Evolutionary conservation across 2,888 invertebrate genomes (phyloP).

Genomic region (Adelognathus sp.): DNA sequence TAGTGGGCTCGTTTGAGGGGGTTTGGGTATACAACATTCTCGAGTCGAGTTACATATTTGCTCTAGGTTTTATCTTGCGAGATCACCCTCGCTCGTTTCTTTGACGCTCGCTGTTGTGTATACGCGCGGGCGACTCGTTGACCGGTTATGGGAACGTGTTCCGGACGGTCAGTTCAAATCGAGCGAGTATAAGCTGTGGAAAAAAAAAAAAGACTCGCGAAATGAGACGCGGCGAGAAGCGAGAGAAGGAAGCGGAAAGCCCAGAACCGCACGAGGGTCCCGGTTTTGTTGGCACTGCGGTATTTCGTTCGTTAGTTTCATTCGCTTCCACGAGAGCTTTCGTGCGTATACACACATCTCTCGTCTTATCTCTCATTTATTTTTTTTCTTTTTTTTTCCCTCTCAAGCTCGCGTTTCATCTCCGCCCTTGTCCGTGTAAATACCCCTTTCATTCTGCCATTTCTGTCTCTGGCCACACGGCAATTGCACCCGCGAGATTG

Average conservation of each 20-base stretch:
- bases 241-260: slow-evolving; percentile 35
- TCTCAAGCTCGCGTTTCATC: slow-evolving; percentile 27
- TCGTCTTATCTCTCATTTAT: slow-evolving; percentile 34
- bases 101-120: slow-evolving; percentile 63
- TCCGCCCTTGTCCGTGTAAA: slow-evolving; percentile 18
- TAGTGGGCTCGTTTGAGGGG: slow-evolving; percentile 26
- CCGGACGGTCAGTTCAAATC: slow-evolving; percentile 26
- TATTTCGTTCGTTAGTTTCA: slow-evolving; percentile 66
- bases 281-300: slow-evolving; percentile 63
- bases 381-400: slow-evolving; percentile 2
- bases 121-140: slow-evolving; percentile 31
- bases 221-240: background rate
- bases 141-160: slow-evolving; percentile 62
- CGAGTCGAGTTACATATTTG: slow-evolving; percentile 69
- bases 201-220: background rate
- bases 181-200: slow-evolving; percentile 26
- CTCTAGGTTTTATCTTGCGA: slow-evolving; percentile 68
- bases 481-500: background rate
- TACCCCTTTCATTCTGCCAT: slow-evolving; percentile 46
- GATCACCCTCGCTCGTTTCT: slow-evolving; percentile 70
- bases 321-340: slow-evolving; percentile 46
- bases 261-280: slow-evolving; percentile 31
- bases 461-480: slow-evolving; percentile 23
- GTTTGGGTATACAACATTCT: slow-evolving; percentile 56
- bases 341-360: slow-evolving; percentile 34